Base-by-base conservation (phyloP, 2,797 vertebrate species). In the Enteromius unitaeniatus region DNA sequence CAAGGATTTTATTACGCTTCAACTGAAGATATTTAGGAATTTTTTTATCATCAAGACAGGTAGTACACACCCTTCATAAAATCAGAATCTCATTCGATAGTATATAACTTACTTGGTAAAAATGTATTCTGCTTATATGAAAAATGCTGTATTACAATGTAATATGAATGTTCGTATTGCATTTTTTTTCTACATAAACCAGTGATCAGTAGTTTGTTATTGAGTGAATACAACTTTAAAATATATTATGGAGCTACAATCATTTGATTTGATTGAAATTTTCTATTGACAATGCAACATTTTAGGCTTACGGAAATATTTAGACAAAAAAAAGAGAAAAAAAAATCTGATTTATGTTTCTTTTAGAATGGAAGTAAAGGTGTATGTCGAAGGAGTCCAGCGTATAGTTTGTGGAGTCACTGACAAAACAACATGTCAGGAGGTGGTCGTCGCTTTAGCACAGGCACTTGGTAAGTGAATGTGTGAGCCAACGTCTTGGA, bases 361-460 rank as follows among this genome's bases (percentile, higher is more conserved):
- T 68, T 40, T 34, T 55, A 87, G 68, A 47, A 96, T 96, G 95
- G 95, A 96, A 82, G 89, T 96, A 62, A 96, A 94, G 86, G 95
- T 96, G 76, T 92, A 26, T 28, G 94, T 95, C 85, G 93, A 95
- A 0, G 92, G 94, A 6, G 69, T 95, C 75, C 92, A 90, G 7
- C 94, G 95, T 0, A 91, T 95, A 40, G 94, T 96, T 78, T 95
- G 95, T 79, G 95, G 95, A 0, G 89, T 96, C 19, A 95, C 94
- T 1, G 90, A 93, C 58, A 91, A 91, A 74, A 96, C 95, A 15
- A 95, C 94, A 14, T 96, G 95, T 86, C 94, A 96, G 78, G 95
- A 95, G n/a, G 92, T 95, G 68, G 95, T 96, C 58, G 88, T 95
- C 1, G 93, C 91, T 1, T 87, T 96, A 91, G 95, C 95, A 83